Conservation (phyloP, 2,113 vertebrate genomes). For the Mobula hypostoma region DNA sequence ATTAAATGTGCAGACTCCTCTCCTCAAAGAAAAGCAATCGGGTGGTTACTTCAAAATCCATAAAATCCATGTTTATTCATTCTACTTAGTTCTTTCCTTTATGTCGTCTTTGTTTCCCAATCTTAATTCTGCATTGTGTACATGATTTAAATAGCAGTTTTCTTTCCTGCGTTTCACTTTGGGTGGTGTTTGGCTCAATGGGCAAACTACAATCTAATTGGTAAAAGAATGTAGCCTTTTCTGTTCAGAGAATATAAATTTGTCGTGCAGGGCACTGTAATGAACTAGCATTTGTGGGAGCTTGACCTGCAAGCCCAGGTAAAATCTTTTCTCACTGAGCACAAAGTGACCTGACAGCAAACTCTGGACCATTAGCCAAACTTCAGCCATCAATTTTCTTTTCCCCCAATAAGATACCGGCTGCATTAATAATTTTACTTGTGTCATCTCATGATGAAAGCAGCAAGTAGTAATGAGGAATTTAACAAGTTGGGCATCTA, state of each 20-base stretch:
- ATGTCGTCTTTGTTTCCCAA: not conserved
- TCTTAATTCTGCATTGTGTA: not conserved
- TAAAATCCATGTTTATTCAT: too few relatives aligned
- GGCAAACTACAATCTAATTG: too few relatives aligned
- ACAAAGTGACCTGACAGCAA: not conserved
- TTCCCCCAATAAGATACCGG: not conserved
- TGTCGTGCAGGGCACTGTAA: too few relatives aligned
- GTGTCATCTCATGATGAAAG: not conserved
- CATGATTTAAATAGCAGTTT: not conserved
- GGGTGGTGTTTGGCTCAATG: too few relatives aligned
- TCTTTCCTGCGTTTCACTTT: too few relatives aligned
- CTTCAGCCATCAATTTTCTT: constrained; percentile 4
- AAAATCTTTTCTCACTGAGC: not conserved
- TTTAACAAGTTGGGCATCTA: not conserved
- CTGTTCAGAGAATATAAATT: too few relatives aligned
- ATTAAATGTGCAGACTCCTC: not conserved
- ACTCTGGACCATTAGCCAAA: not conserved
- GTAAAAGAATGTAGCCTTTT: too few relatives aligned
- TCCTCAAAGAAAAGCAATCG: too few relatives aligned
- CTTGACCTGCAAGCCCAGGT: too few relatives aligned
- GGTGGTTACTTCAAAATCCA: too few relatives aligned
- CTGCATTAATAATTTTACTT: not conserved
- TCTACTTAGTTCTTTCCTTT: not conserved
- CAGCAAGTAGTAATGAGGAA: not conserved
- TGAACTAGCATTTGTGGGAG: too few relatives aligned